phyloP scores from a whole-genome alignment of 2,113 vertebrate genomes.

The Cyrtonyx montezumae region DNA sequence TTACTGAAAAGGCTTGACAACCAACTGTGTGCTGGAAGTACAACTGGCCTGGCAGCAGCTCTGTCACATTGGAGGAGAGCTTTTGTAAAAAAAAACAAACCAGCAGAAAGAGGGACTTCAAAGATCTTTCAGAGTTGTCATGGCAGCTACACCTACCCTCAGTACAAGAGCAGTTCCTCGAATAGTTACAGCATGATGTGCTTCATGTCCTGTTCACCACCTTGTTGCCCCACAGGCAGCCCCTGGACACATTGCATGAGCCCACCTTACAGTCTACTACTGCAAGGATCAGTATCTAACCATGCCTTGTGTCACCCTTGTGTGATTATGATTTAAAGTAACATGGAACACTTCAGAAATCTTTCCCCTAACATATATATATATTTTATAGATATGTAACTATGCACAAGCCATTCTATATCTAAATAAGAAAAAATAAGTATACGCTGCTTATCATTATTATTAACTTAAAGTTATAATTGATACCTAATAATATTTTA shows the following conservation, averaged over 20 bases:
- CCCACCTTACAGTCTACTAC: not conserved
- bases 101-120: not conserved
- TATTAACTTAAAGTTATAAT: constrained; percentile 3
- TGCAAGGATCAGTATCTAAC: accelerated
- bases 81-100: not conserved
- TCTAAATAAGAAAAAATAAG: not conserved
- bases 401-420: not conserved
- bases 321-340: not conserved
- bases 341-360: not conserved
- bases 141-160: not conserved
- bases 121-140: not conserved
- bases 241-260: accelerated
- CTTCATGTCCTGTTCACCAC: not conserved
- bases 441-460: not conserved
- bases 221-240: accelerated
- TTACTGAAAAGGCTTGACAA: not conserved
- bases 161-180: not conserved
- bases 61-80: accelerated
- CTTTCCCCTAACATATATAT: not conserved
- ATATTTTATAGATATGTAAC: not conserved
- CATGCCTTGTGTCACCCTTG: not conserved
- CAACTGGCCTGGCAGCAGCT: not conserved
- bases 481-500: no score
- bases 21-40: accelerated
- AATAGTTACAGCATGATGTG: not conserved